A percentile compares a stretch with the other conserved stretches of the same genome.
Conservation (phyloP, 2,888 invertebrate species). For the Habrosyne pyritoides region DNA sequence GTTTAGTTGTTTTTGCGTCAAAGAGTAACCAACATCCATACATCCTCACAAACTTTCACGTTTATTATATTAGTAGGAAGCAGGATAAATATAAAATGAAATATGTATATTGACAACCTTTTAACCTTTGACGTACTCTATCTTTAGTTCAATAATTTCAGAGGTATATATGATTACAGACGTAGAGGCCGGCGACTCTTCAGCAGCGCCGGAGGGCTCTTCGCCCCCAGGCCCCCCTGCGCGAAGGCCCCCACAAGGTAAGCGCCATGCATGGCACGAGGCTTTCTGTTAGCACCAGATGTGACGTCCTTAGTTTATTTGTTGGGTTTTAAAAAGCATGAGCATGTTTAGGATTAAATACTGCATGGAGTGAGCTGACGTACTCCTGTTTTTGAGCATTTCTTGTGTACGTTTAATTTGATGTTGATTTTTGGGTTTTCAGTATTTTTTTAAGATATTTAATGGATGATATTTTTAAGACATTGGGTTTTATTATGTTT, state of each 20-base stretch:
- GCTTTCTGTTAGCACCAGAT: conserved; percentile 10
- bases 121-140: background rate
- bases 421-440: background rate
- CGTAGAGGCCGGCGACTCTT: conserved; percentile 60
- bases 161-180: conserved; percentile 58
- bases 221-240: conserved; percentile 31
- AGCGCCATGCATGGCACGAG: conserved; percentile 54
- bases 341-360: background rate
- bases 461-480: background rate
- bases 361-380: background rate
- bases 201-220: conserved; percentile 38
- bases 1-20: too few relatives aligned
- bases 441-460: too few relatives aligned
- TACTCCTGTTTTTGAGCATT: background rate
- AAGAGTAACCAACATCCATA: too few relatives aligned
- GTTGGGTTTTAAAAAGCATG: background rate
- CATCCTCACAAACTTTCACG: too few relatives aligned
- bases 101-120: too few relatives aligned
- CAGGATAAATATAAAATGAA: too few relatives aligned
- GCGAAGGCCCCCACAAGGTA: conserved; percentile 48
- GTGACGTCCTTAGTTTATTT: background rate
- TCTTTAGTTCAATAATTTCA: conserved; percentile 4
- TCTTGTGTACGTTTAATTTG: background rate
- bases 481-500: background rate
- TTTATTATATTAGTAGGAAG: too few relatives aligned